These are phyloP conservation scores for Hephaestus fuliginosus DNA, from an alignment of 2,797 vertebrate species.

Conservation along the genomic window DNA sequence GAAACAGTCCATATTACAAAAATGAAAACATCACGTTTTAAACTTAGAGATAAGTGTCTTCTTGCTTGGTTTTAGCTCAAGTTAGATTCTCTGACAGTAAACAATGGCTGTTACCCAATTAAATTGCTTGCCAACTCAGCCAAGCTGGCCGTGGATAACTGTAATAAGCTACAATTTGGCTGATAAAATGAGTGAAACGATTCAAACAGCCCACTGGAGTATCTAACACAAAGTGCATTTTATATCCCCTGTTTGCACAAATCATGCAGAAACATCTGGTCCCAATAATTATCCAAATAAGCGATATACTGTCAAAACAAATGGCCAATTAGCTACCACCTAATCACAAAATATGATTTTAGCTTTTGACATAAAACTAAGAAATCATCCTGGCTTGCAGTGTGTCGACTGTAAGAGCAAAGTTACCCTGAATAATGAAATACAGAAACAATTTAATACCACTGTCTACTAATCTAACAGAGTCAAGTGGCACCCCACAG, in stretches of 20 bases:
- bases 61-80: conserved; percentile 22
- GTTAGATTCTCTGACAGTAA: conserved; percentile 23
- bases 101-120: conserved; percentile 48
- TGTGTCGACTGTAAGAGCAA: conserved; percentile 9
- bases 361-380: conserved; percentile 26
- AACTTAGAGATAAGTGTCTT: conserved; percentile 22
- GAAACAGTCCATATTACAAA: not conserved
- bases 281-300: conserved; percentile 40
- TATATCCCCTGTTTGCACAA: conserved; percentile 8
- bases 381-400: not conserved
- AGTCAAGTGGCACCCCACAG: not conserved
- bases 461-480: not conserved
- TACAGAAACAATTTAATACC: not conserved
- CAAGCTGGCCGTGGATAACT: conserved; percentile 30
- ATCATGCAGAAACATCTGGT: conserved; percentile 33
- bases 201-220: conserved; percentile 14
- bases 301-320: conserved; percentile 40
- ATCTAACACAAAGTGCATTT: conserved; percentile 7
- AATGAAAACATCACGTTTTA: conserved; percentile 20
- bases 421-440: conserved; percentile 1
- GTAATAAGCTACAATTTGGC: conserved; percentile 42
- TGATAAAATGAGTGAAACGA: conserved; percentile 20
- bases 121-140: conserved; percentile 39
- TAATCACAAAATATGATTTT: not conserved
- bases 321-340: conserved; percentile 33